A percentile compares a stretch with the other conserved stretches of the same genome.
phyloP scores from a whole-genome alignment of 2,888 invertebrate species.

The Brachyptera putata region DNA sequence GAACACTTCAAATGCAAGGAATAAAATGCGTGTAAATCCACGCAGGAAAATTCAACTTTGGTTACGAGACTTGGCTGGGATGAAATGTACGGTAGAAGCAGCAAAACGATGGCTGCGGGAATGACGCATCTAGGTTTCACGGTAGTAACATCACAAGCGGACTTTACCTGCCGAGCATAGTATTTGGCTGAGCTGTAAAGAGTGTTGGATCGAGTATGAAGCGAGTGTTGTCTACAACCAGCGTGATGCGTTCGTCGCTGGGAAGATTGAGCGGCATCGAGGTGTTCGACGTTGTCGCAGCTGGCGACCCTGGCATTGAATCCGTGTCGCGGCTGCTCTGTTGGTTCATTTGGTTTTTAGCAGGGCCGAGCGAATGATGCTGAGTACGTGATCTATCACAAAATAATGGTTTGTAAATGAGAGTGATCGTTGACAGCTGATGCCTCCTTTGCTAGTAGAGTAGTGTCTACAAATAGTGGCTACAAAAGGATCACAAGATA shows the following conservation, averaged over 20 bases:
- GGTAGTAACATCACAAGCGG: no score
- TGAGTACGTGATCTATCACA: conserved; percentile 42
- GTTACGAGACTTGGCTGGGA: no score
- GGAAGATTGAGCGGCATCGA: conserved; percentile 34
- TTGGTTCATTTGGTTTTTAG: conserved; percentile 40
- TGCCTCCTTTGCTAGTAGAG: no score
- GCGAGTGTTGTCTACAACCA: conserved; percentile 95
- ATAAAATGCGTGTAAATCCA: no score
- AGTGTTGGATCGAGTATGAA: conserved; percentile 91
- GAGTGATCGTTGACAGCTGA: neutral
- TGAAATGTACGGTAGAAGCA: no score
- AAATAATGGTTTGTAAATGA: no score
- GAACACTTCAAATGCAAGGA: no score
- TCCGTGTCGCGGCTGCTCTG: conserved; percentile 27
- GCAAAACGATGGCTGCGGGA: no score
- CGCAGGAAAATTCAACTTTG: no score
- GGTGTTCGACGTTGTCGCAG: conserved; percentile 26
- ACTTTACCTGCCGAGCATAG: conserved; percentile 83
- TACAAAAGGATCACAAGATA: no score
- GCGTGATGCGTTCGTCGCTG: conserved; percentile 75
- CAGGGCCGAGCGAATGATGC: conserved; percentile 37
- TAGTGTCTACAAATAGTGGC: no score
- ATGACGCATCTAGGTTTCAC: no score
- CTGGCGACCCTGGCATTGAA: conserved; percentile 38
- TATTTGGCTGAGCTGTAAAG: conserved; percentile 93